Evolutionary conservation across 2,888 invertebrate species (phyloP), one percentile per base, ranked within the genome.

Genomic region (Caenorhabditis angaria): DNA sequence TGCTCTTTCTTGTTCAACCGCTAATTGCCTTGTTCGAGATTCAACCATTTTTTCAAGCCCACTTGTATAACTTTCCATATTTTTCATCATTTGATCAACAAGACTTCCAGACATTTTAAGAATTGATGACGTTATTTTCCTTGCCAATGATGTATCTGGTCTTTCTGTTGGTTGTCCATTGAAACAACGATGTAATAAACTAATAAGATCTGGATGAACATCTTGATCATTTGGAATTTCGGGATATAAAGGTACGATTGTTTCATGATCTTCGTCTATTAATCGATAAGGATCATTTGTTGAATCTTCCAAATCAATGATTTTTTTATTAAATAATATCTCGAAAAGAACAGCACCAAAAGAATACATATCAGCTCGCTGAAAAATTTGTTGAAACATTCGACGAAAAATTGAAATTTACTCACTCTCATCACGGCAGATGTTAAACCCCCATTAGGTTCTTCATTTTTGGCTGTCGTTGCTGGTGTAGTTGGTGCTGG

Each of bases 91-190:
- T 58, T 84, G 81, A 67, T 86, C 86, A 2, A 86, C 86, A 18
- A 86, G 68, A 53, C 79, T 77, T 54, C 85, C 85, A n/a, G 81
- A 72, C 84, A 85, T 84, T 77, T 86, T 86, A 29, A 86, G 70
- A 0, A 85, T 83, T 8, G 83, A 80, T 55, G 86, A 86, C 2
- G 83, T 85, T 59, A 86, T 84, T 63, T 86, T 86, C 29, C 85
- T 63, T 2, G 76, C 81, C 65, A 83, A 77, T 51, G 66, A 61
- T 2, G 81, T 68, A 60, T 85, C 83, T 0, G 85, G 84, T 2
- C 85, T 71, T 8, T 50, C 12, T 35, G 61, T 61, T 2, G 64
- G 35, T 68, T 68, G 50, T 18, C 76, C 72, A 50, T 62, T 61
- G 57, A 80, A 80, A 63, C 83, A 83, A 28, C 70, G 67, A 56